Evolutionary conservation across 1,140 invertebrate species (phyloP), one percentile per base, ranked within the genome.

Genomic region (Zeugodacus cucurbitae): DNA sequence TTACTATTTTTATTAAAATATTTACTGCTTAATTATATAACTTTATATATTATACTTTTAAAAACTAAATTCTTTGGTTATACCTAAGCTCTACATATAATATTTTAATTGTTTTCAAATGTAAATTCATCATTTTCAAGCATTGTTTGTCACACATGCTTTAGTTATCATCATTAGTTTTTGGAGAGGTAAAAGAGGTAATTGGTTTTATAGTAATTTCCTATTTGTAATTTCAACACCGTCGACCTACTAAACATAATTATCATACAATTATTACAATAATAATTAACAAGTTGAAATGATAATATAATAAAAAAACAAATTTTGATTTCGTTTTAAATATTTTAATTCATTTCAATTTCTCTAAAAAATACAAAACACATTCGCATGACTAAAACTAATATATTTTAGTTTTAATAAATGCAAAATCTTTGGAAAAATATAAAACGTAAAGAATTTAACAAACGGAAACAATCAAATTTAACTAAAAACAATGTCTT

Each of bases 171-270:
- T 11, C 20, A 41, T 26, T 32, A 82, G 17, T 82, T 82, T 82
- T 82, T 54, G 29, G 64, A 58, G 88, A 89, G 88, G 88, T 89
- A 89, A 82, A 67, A 58, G 88, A 89, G 88, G 88, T 89, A 89
- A 87, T 87, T 87, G 86, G 86, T 89, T 89, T 87, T 70, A 82
- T 82, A 87, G 86, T 87, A 87, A 70, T 87, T 78, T 37, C 74
- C 74, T 64, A 74, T 85, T 59, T 62, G 11, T 7, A 20, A 59
- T 62, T 88, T 82, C 70, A n/a, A 70, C 29, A 32, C 32, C 34
- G 48, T 41, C 44, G 37, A 37, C 14, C 34, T 67, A 87, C 29
- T 22, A 62, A 17, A 54, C 48, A 17, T 17, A 11, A 54, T 54
- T 54, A 54, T 54, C 14, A 54, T 54, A 54, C 4, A 54, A 54